Evolutionary conservation across 2,113 vertebrate species (phyloP).

Genomic region (Stegostoma tigrinum): DNA sequence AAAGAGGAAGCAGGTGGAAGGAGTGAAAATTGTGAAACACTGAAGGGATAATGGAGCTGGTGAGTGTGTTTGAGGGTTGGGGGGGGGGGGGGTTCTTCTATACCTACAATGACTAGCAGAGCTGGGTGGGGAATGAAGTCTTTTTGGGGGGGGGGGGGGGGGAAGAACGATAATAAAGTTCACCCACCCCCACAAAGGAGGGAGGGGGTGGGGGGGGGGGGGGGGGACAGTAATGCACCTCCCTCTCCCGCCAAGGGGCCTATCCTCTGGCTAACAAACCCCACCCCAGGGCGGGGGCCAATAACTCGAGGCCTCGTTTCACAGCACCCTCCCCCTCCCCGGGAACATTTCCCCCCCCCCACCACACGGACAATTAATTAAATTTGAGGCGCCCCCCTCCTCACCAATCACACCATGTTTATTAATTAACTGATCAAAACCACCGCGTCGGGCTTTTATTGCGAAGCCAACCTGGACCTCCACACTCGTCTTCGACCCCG

Average conservation of each 20-base stretch:
- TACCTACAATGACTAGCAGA: not conserved
- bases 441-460: not conserved
- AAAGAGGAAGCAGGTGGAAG: not conserved
- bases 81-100: not conserved
- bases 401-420: no score
- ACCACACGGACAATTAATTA: no score
- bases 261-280: no score
- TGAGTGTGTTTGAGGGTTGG: no score
- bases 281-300: no score
- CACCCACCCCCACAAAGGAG: no score
- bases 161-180: no score
- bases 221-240: not conserved
- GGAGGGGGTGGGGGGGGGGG: not conserved
- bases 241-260: slow-evolving; percentile 63
- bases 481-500: slow-evolving; percentile 13
- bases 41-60: not conserved
- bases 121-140: not conserved
- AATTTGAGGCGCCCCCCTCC: no score
- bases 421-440: no score
- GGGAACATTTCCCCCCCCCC: no score
- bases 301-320: slow-evolving; percentile 58
- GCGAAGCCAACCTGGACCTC: not conserved
- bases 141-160: not conserved
- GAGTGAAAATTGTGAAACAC: not conserved
- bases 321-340: slow-evolving; percentile 34